These are phyloP conservation scores for Timema cristinae DNA, from an alignment of 2,888 invertebrate genomes.

Conservation along the genomic window DNA sequence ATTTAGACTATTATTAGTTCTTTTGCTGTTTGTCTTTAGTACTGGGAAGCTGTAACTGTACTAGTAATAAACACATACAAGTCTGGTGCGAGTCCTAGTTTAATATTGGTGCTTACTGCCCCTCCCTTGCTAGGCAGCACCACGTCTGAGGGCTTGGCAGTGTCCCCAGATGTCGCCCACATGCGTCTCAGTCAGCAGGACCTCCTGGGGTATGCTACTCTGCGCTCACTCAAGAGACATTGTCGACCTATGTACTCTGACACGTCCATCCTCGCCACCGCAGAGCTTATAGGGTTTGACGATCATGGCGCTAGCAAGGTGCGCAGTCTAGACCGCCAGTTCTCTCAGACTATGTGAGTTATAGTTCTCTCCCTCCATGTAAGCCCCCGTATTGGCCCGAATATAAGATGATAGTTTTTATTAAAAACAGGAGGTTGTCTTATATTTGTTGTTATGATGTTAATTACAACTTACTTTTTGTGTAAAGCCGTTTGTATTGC, in stretches of 20 bases:
- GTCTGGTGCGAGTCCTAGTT: not conserved
- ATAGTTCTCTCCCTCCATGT: too few species aligned
- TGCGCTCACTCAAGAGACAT: slow-evolving; percentile 63
- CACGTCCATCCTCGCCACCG: slow-evolving; percentile 37
- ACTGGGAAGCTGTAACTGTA: not conserved
- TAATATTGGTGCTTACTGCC: too few species aligned
- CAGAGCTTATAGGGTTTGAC: slow-evolving; percentile 24
- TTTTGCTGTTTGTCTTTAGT: too few species aligned
- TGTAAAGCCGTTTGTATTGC: too few species aligned
- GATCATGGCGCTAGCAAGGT: slow-evolving; percentile 24
- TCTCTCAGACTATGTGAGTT: slow-evolving; percentile 22
- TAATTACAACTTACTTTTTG: too few species aligned
- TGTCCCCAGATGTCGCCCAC: slow-evolving; percentile 51
- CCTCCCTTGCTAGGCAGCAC: slow-evolving; percentile 15
- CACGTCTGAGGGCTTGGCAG: slow-evolving; percentile 40
- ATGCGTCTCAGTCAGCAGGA: slow-evolving; percentile 66
- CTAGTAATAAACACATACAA: slow-evolving; percentile 8
- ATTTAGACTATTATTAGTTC: too few species aligned
- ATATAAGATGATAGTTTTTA: too few species aligned
- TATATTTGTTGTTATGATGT: too few species aligned
- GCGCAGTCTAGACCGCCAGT: slow-evolving; percentile 25
- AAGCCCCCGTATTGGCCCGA: too few species aligned
- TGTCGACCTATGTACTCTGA: slow-evolving; percentile 64
- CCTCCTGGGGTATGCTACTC: slow-evolving; percentile 69
- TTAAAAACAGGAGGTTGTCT: too few species aligned